phyloP scores from a whole-genome alignment of 64 coral and sea anemone species.

The Astreopora myriophthalma region DNA sequence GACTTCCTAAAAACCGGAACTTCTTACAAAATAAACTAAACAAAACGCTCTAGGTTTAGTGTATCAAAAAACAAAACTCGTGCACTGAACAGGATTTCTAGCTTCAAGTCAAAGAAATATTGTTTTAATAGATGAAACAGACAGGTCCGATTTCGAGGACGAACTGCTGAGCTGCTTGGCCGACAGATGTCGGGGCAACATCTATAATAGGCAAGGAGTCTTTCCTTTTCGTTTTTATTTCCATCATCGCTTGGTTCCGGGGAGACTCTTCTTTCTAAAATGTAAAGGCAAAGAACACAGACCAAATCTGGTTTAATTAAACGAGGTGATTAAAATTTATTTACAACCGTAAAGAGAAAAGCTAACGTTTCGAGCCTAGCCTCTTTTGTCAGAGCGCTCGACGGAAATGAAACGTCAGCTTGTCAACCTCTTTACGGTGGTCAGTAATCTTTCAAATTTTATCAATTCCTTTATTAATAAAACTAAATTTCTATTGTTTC shows the following conservation, averaged over 20 bases:
- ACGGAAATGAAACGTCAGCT: too few relatives aligned
- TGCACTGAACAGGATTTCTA: neutral
- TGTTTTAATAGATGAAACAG: slow-evolving; percentile 10
- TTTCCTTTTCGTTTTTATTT: slow-evolving; percentile 2
- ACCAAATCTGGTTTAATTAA: too few relatives aligned
- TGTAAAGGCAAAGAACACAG: neutral
- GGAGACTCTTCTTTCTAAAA: neutral
- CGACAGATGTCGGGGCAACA: neutral
- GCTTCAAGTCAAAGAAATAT: neutral
- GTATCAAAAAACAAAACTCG: neutral
- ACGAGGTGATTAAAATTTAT: too few relatives aligned
- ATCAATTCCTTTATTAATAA: too few relatives aligned
- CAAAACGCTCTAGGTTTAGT: neutral
- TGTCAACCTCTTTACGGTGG: too few relatives aligned
- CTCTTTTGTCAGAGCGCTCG: too few relatives aligned
- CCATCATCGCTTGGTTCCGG: neutral
- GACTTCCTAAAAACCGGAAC: neutral
- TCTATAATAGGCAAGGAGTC: slow-evolving; percentile 12
- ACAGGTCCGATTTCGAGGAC: slow-evolving; percentile 19
- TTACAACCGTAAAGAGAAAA: too few relatives aligned
- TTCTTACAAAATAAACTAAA: too few relatives aligned
- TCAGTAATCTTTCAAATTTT: too few relatives aligned
- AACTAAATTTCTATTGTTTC: too few relatives aligned
- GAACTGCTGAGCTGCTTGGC: neutral
- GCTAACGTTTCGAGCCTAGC: too few relatives aligned